Evolutionary conservation across 2,888 invertebrate genomes (phyloP), one percentile per base, ranked within the genome.

Genomic region (Eupithecia subfuscata): DNA sequence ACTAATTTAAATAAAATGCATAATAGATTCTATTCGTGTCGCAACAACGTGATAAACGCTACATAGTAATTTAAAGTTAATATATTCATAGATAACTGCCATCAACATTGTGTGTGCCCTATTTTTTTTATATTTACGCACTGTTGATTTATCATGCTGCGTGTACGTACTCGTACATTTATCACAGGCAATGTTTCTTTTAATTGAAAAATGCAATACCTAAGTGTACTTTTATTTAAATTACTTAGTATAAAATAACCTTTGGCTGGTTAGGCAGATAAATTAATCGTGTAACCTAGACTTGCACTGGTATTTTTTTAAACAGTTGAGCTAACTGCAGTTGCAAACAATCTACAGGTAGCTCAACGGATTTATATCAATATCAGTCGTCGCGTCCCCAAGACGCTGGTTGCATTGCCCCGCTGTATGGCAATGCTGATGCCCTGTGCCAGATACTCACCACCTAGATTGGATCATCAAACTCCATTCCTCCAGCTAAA

Each of bases 41-140:
- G 68, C 68, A 56, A 71, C 75, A 71, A 52, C 71, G 64, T 78
- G 72, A 75, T 75, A 76, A 78, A 70, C 69, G 74, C 69, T 56
- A 75, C 77, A 73, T 37, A 77, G 69, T 71, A 76, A 73, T 75
- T 77, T 79, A 76, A 75, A 76, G 63, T 65, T 78, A 73, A 75
- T 74, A 56, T 74, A 74, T 75, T 74, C 79, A 78, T 75, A 78
- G 73, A 78, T 76, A 76, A 76, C 77, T 70, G 70, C 30, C 74
- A 75, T 75, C 69, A 75, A 75, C 77, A 73, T 60, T 72, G 63
- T 52, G 74, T 72, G 52, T 43, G 73, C 71, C 74, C 77, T 77
- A 77, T 71, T 76, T 78, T n/a, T 75, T 74, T 75, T 75, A 34
- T 74, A 70, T 75, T 78, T 76, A 78, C 77, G 78, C 76, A 75